A percentile compares a stretch with the other conserved stretches of the same genome.
These are phyloP conservation scores for Hypselothyrea guttata DNA, from an alignment of 2,888 invertebrate genomes.

Conservation along the genomic window DNA sequence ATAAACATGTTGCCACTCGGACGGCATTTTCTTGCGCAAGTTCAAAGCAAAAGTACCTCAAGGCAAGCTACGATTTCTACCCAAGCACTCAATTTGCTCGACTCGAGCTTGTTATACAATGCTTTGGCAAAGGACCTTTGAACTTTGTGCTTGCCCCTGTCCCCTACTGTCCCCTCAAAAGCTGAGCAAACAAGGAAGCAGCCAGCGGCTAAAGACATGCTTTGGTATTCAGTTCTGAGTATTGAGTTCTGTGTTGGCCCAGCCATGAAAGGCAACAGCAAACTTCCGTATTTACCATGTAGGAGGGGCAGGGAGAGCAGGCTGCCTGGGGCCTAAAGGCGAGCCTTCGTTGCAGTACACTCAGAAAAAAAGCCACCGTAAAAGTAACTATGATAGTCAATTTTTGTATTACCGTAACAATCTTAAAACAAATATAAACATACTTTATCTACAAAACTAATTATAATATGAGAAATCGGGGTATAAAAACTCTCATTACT, in stretches of 20 bases:
- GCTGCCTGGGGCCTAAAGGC: too few species aligned
- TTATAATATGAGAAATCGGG: too few species aligned
- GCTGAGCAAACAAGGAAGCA: conserved; percentile 63
- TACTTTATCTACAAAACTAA: too few species aligned
- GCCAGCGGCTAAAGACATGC: conserved; percentile 39
- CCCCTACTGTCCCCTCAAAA: conserved; percentile 15
- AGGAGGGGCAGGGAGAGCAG: neutral
- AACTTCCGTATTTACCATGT: conserved; percentile 65
- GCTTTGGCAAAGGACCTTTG: conserved; percentile 56
- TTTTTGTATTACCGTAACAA: too few species aligned
- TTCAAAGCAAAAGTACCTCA: conserved; percentile 58
- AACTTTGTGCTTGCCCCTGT: conserved; percentile 49
- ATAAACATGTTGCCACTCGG: conserved; percentile 48
- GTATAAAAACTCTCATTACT: too few species aligned
- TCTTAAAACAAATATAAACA: too few species aligned
- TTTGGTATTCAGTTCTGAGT: conserved; percentile 57
- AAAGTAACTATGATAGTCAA: too few species aligned
- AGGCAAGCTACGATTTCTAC: conserved; percentile 13
- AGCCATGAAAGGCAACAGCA: conserved; percentile 52
- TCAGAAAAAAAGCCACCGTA: too few species aligned
- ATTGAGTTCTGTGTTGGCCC: conserved; percentile 62
- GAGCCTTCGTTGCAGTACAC: conserved; percentile 14
- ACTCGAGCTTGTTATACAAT: conserved; percentile 66
- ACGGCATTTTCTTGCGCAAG: conserved; percentile 47
- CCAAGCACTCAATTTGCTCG: conserved; percentile 58